Evolutionary conservation across 2,888 invertebrate species (phyloP), one percentile per base, ranked within the genome.

Genomic region (Acleris emargana): DNA sequence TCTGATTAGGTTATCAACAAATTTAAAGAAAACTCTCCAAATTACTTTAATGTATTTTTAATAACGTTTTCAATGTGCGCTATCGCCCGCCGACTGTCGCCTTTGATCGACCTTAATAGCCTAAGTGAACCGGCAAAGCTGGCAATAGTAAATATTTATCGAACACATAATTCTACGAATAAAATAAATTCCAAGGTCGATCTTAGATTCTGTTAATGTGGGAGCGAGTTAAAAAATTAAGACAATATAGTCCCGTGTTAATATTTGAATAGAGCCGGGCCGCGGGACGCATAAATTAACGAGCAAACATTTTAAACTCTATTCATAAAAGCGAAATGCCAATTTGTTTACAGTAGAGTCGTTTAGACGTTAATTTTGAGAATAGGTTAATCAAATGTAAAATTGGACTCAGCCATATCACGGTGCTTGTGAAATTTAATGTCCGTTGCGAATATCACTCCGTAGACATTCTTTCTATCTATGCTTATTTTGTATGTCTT

Each of bases 21-120:
- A 74, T 77, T 76, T 79, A 74, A 74, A 69, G 70, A 76, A 78
- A 77, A 73, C 77, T 80, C 77, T 76, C 76, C 76, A 74, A 78
- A 79, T 78, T 73, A 77, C 76, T 75, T 67, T 74, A 77, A 87
- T 82, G 80, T 60, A 75, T 76, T 82, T 85, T 83, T 86, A 86
- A 88, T 85, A 73, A 72, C 71, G 67, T 47, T 42, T 45, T n/a
- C 76, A 78, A 86, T 87, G 84, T 32, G 55, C 49, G 32, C 17
- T 45, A 59, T 53, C 47, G 28, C 22, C 43, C 28, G 13, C 32
- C 22, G 18, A 55, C 18, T 58, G 58, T 67, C 22, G 43, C 38
- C n/a, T 32, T 42, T 55, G 45, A 38, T 63, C 51, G 67, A 55
- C 59, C 59, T 64, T 64, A 67, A 67, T 67, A 43, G 50, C 38